Evolutionary conservation across 2,113 vertebrate species (phyloP).

Genomic region (Ranitomeya variabilis): DNA sequence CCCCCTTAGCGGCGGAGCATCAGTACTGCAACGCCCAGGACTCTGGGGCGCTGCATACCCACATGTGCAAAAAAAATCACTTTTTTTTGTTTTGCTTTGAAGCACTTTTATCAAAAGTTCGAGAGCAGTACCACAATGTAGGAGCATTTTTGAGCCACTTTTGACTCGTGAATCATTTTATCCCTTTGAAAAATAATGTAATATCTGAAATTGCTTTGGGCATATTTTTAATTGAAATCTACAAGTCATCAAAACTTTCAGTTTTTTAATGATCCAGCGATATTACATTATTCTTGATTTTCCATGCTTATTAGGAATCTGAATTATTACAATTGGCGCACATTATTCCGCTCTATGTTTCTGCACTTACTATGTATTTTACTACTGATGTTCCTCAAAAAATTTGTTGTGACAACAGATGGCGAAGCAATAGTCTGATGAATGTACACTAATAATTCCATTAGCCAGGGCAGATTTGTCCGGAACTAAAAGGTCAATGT

Average conservation of each 20-base stretch:
- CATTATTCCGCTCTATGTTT: not conserved
- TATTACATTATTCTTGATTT: constrained; percentile 23
- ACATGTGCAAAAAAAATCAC: not conserved
- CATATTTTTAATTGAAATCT: constrained; percentile 6
- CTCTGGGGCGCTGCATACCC: too few species aligned
- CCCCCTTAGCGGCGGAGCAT: too few species aligned
- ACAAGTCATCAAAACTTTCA: not conserved
- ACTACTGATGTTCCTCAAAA: not conserved
- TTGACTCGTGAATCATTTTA: not conserved
- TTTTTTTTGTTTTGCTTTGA: not conserved
- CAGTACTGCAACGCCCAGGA: too few species aligned
- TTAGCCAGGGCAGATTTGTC: not conserved
- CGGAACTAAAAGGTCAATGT: constrained; percentile 1
- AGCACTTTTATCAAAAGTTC: not conserved
- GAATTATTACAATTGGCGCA: not conserved
- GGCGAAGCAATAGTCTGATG: not conserved
- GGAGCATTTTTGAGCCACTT: not conserved
- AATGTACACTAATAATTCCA: not conserved
- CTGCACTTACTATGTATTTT: not conserved
- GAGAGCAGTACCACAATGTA: not conserved
- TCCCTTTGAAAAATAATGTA: not conserved
- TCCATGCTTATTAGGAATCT: constrained; percentile 12
- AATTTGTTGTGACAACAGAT: not conserved
- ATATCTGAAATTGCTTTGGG: constrained; percentile 1
- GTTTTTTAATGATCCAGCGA: not conserved